Percentiles rank a stretch among this genome's conserved stretches.
Conservation (phyloP, 2,888 invertebrate genomes). For the Catocala sponsa region DNA sequence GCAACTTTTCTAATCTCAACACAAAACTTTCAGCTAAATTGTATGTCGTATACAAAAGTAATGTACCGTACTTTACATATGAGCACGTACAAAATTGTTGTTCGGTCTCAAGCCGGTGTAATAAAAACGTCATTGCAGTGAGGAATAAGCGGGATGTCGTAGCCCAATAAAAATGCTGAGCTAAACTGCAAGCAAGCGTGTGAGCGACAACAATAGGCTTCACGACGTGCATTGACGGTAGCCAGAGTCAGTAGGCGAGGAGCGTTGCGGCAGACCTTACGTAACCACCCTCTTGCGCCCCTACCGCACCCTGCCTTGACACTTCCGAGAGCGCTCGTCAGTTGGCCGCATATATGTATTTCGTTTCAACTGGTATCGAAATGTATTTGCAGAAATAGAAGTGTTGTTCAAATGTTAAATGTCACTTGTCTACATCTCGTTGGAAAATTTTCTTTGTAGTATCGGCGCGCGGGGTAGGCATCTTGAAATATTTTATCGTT, state of each 20-base stretch:
- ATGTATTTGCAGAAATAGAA: conserved; percentile 20
- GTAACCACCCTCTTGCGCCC: conserved; percentile 62
- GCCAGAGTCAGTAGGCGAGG: conserved; percentile 45
- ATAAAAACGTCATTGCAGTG: conserved; percentile 58
- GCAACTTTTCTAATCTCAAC: conserved; percentile 1
- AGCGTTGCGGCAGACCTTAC: conserved; percentile 72
- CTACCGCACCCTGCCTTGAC: conserved; percentile 59
- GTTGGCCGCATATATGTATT: conserved; percentile 40
- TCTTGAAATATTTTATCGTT: too few relatives aligned
- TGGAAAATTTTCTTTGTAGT: not conserved
- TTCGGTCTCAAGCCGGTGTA: conserved; percentile 34
- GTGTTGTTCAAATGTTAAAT: conserved; percentile 21
- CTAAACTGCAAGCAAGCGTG: conserved; percentile 68
- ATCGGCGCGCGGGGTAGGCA: too few relatives aligned
- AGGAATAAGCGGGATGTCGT: conserved; percentile 45
- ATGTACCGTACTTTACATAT: conserved; percentile 7
- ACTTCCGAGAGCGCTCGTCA: conserved; percentile 65
- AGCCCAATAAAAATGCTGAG: conserved; percentile 60
- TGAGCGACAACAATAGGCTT: conserved; percentile 63
- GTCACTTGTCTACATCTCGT: not conserved
- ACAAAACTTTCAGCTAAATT: not conserved
- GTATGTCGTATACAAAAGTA: not conserved
- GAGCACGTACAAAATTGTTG: conserved; percentile 33
- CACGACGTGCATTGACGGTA: conserved; percentile 60
- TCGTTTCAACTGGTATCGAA: conserved; percentile 42